Percentiles rank a stretch among this genome's conserved stretches.
Conservation (phyloP, 2,888 invertebrate species). For the Lasioglossum oenotherae region DNA sequence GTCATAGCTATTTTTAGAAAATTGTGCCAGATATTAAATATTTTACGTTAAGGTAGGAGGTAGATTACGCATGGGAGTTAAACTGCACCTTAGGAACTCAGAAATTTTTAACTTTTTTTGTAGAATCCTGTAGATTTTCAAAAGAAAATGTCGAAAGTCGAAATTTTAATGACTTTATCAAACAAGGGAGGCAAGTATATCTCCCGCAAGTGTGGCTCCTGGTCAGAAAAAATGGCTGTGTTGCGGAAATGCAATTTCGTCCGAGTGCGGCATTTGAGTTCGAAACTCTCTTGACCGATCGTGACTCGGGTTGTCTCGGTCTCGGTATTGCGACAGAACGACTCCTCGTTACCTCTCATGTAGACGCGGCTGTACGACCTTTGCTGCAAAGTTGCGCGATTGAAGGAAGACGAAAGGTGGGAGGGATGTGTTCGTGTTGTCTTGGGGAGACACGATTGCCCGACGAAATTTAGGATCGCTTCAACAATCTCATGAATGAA, state of each 20-base stretch:
- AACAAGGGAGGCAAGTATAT: background rate
- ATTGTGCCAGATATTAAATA: too few relatives aligned
- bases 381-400: constrained; percentile 64
- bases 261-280: constrained; percentile 64
- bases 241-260: constrained; percentile 64
- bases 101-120: too few relatives aligned
- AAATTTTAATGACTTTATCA: background rate
- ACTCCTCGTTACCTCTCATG: constrained; percentile 65
- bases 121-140: too few relatives aligned
- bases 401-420: constrained; percentile 43
- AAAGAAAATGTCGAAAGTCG: too few relatives aligned
- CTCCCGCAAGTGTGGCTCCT: background rate
- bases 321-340: constrained; percentile 59
- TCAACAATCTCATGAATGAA: background rate
- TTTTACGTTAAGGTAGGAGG: too few relatives aligned
- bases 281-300: constrained; percentile 67
- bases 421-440: constrained; percentile 1
- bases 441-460: constrained; percentile 11
- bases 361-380: constrained; percentile 65
- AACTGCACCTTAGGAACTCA: too few relatives aligned
- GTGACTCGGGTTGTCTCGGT: constrained; percentile 64
- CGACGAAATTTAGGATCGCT: constrained; percentile 27
- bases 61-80: too few relatives aligned
- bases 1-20: too few relatives aligned
- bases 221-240: constrained; percentile 28